A percentile compares a stretch with the other conserved stretches of the same genome.
Conservation (phyloP, 2,797 vertebrate genomes). For the Microctenopoma lineatum region DNA sequence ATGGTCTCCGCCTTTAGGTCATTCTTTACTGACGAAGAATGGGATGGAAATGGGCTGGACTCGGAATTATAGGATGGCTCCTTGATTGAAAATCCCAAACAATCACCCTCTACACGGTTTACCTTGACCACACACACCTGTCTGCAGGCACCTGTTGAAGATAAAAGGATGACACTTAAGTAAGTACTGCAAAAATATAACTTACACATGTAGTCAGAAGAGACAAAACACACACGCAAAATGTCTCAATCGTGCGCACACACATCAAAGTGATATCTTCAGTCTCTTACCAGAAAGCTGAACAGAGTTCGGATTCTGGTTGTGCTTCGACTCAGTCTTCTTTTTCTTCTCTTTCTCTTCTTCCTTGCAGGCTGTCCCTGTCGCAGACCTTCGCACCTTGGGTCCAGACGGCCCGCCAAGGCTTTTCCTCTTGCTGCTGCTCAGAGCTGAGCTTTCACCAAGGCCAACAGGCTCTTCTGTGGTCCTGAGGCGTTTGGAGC, state of each 20-base stretch:
- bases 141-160: conserved; percentile 76
- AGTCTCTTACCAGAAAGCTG: conserved; percentile 86
- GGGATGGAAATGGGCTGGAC: conserved; percentile 21
- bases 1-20: conserved; percentile 45
- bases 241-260: neutral
- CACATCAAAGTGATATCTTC: conserved; percentile 17
- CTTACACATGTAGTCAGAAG: neutral
- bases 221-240: neutral
- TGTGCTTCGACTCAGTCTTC: conserved; percentile 76
- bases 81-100: conserved; percentile 60
- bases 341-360: conserved; percentile 68
- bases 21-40: conserved; percentile 47
- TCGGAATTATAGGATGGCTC: conserved; percentile 38
- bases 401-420: conserved; percentile 65
- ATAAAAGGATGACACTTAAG: conserved; percentile 7
- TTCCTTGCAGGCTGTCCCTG: conserved; percentile 55
- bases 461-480: conserved; percentile 81
- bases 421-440: conserved; percentile 68
- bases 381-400: conserved; percentile 81
- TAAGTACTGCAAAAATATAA: neutral
- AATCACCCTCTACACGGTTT: conserved; percentile 79
- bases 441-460: conserved; percentile 64
- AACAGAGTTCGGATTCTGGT: conserved; percentile 72
- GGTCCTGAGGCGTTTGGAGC: conserved; percentile 91
- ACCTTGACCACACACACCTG: conserved; percentile 87